Conservation (phyloP, 2,888 invertebrate species). For the Gasteruption jaculator region DNA sequence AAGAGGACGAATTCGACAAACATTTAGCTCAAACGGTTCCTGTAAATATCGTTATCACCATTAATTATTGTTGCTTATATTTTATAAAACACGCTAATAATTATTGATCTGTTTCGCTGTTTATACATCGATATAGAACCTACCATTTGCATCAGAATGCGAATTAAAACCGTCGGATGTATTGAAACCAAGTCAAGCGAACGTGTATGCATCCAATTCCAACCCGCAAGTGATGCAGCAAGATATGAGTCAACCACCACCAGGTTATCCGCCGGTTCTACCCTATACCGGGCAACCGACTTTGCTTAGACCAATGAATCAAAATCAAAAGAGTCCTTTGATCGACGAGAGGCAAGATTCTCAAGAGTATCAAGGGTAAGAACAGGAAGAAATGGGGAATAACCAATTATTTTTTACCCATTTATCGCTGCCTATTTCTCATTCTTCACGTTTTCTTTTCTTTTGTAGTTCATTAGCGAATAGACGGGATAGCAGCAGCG, state of each 20-base stretch:
- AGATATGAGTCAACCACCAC: constrained; percentile 56
- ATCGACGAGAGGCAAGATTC: constrained; percentile 43
- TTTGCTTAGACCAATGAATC: constrained; percentile 36
- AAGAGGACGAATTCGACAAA: constrained; percentile 73
- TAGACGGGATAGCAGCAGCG: constrained; percentile 46
- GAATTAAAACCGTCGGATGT: constrained; percentile 57
- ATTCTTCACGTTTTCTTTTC: constrained; percentile 8
- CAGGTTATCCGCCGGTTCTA: constrained; percentile 53
- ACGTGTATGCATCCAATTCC: constrained; percentile 30
- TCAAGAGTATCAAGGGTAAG: constrained; percentile 37
- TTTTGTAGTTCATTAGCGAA: constrained; percentile 24
- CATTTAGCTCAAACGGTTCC: constrained; percentile 71
- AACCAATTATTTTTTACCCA: constrained; percentile 1
- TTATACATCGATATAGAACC: constrained; percentile 54
- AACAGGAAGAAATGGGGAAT: too few relatives aligned
- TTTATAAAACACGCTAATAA: not conserved
- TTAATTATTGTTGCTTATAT: too few relatives aligned
- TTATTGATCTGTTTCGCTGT: constrained; percentile 1
- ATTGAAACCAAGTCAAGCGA: constrained; percentile 40
- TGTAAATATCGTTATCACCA: constrained; percentile 52
- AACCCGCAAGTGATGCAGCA: constrained; percentile 40
- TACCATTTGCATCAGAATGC: constrained; percentile 64
- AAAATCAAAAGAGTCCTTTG: constrained; percentile 43
- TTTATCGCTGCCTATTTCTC: not conserved
- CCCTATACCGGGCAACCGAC: constrained; percentile 43